These are phyloP conservation scores for Allacma fusca DNA, from an alignment of 2,888 invertebrate species.

Conservation along the genomic window DNA sequence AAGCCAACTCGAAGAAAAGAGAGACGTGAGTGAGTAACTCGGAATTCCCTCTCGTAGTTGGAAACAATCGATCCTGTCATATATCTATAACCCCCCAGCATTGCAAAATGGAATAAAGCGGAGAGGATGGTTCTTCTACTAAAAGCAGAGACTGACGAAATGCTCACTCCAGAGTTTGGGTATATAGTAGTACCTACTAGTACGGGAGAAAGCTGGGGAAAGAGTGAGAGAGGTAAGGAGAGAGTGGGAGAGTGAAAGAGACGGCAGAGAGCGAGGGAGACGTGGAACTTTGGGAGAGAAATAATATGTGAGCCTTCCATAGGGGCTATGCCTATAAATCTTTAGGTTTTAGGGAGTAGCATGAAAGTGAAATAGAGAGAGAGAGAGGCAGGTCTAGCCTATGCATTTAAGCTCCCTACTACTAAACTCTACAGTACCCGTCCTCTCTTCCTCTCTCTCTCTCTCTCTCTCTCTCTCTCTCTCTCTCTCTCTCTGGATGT, in stretches of 20 bases:
- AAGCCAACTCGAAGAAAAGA: neutral
- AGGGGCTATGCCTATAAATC: too few relatives aligned
- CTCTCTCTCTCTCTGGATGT: too few relatives aligned
- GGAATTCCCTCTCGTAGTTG: conserved; percentile 21
- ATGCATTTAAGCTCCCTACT: too few relatives aligned
- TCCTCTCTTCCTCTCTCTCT: too few relatives aligned
- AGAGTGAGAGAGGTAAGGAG: neutral
- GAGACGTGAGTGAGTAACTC: conserved; percentile 31
- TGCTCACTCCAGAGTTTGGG: neutral
- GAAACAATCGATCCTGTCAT: conserved; percentile 26
- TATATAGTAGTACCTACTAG: too few relatives aligned
- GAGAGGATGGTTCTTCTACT: neutral
- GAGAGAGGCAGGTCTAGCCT: neutral
- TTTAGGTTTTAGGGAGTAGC: neutral
- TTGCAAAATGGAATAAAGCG: conserved; percentile 16
- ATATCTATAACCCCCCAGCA: neutral
- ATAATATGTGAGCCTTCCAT: too few relatives aligned
- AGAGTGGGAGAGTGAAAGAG: neutral
- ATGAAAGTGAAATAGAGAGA: neutral
- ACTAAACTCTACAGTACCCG: too few relatives aligned
- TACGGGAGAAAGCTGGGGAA: conserved; percentile 6
- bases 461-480: neutral
- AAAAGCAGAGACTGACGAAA: too few relatives aligned
- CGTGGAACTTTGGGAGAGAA: neutral
- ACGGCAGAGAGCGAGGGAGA: neutral